Evolutionary conservation across 2,888 invertebrate genomes (phyloP).

Genomic region (Linnaemya tessellans): DNA sequence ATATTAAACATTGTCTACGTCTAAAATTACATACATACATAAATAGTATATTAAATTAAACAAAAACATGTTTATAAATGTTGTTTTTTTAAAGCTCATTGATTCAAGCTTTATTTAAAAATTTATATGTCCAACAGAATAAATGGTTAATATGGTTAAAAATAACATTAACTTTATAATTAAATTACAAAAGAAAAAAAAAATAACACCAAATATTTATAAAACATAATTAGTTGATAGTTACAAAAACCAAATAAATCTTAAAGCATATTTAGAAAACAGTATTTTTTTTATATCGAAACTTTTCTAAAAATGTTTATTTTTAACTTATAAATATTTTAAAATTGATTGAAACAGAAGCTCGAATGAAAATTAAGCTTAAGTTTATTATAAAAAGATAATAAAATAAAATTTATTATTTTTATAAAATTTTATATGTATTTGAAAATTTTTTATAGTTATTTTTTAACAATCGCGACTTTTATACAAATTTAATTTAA

Average conservation of each 20-base stretch:
- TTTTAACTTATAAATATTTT: neutral
- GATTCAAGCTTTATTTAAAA: neutral
- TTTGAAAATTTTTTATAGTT: neutral
- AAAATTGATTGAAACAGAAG: neutral
- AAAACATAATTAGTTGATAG: constrained; percentile 45
- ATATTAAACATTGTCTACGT: constrained; percentile 58
- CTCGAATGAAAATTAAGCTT: constrained; percentile 1
- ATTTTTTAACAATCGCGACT: neutral
- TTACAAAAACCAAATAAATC: constrained; percentile 20
- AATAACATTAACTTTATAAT: constrained; percentile 46
- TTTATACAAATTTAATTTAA: constrained; percentile 5
- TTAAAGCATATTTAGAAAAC: neutral
- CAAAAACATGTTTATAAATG: constrained; percentile 1
- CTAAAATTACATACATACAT: constrained; percentile 14
- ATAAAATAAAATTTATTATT: neutral
- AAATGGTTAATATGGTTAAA: constrained; percentile 43
- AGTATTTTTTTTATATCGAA: neutral
- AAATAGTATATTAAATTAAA: constrained; percentile 18
- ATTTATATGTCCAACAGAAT: neutral
- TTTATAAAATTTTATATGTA: neutral
- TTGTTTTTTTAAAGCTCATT: neutral
- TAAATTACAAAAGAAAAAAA: constrained; percentile 52
- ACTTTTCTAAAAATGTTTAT: neutral
- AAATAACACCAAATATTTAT: constrained; percentile 67
- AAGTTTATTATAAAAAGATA: neutral